These are phyloP conservation scores for Vulpes vulpes DNA, from an alignment of 2,113 vertebrate genomes.

Conservation along the genomic window DNA sequence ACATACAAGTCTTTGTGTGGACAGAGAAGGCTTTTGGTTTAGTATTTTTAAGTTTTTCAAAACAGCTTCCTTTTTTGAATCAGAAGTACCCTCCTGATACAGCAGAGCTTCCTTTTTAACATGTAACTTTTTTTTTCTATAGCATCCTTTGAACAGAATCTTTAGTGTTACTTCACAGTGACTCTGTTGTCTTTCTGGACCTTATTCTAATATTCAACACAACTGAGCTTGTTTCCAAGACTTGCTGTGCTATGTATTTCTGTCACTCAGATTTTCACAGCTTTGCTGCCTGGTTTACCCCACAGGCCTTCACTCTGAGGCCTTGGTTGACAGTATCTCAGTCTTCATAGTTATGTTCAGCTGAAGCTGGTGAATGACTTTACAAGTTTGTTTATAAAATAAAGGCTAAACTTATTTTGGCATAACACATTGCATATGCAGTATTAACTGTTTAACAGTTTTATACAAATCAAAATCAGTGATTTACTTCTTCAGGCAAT, in stretches of 20 bases:
- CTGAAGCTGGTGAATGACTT: conserved; percentile 7
- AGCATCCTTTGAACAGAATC: conserved; percentile 16
- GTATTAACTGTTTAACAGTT: not conserved
- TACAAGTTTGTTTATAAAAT: not conserved
- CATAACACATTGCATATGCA: not conserved
- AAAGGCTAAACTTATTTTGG: not conserved
- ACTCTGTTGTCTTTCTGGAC: not conserved
- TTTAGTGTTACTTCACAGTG: conserved; percentile 9
- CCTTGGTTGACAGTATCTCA: not conserved
- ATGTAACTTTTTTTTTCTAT: not conserved
- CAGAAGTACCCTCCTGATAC: not conserved
- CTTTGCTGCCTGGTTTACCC: not conserved
- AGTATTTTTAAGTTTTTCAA: not conserved
- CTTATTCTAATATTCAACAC: not conserved
- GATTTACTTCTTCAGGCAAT: not conserved
- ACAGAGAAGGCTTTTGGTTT: conserved; percentile 34
- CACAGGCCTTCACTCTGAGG: not conserved
- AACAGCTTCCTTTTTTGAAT: conserved; percentile 41
- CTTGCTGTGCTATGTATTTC: not conserved
- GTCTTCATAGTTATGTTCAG: not conserved
- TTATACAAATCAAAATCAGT: conserved; percentile 10
- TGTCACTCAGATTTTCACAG: not conserved
- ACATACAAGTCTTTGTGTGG: not conserved
- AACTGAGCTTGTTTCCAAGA: not conserved
- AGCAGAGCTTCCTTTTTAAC: not conserved